Percentiles rank a stretch among this genome's conserved stretches.
Conservation (phyloP, 1,140 invertebrate genomes). For the Atta colombica region DNA sequence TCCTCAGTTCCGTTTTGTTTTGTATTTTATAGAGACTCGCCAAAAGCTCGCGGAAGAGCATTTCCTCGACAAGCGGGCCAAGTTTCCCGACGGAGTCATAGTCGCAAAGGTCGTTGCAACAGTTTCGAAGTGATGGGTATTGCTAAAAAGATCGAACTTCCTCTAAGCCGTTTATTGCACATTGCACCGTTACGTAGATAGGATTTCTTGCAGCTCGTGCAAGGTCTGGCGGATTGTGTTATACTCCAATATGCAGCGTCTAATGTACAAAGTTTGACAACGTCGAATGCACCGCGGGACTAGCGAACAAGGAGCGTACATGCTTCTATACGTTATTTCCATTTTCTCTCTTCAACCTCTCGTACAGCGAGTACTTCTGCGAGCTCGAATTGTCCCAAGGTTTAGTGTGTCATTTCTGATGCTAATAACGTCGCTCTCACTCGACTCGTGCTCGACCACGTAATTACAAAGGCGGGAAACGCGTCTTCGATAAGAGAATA, state of each 20-base stretch:
- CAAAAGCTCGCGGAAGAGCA: constrained; percentile 4
- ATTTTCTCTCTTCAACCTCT: constrained; percentile 28
- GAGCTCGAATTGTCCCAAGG: constrained; percentile 36
- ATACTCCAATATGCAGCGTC: constrained; percentile 29
- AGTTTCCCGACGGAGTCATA: constrained; percentile 2
- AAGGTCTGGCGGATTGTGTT: constrained; percentile 21
- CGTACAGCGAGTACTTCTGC: not conserved
- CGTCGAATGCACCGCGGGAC: constrained; percentile 22
- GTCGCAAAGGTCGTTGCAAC: not conserved
- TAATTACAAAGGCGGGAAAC: constrained; percentile 26
- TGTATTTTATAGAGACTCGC: constrained; percentile 13
- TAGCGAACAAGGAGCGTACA: not conserved
- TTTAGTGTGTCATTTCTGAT: constrained; percentile 31
- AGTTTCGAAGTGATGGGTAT: constrained; percentile 2
- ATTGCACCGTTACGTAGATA: constrained; percentile 24
- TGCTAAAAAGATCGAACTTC: constrained; percentile 52
- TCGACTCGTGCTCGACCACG: constrained; percentile 7
- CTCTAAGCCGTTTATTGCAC: constrained; percentile 50
- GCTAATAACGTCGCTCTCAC: constrained; percentile 30
- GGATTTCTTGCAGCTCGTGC: constrained; percentile 16
- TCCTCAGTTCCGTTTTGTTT: not conserved
- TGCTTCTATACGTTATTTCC: constrained; percentile 26
- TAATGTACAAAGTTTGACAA: constrained; percentile 58
- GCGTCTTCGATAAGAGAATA: constrained; percentile 38
- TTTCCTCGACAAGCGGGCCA: not conserved